Evolutionary conservation across 2,113 vertebrate genomes (phyloP).

Genomic region (Otolemur garnettii): DNA sequence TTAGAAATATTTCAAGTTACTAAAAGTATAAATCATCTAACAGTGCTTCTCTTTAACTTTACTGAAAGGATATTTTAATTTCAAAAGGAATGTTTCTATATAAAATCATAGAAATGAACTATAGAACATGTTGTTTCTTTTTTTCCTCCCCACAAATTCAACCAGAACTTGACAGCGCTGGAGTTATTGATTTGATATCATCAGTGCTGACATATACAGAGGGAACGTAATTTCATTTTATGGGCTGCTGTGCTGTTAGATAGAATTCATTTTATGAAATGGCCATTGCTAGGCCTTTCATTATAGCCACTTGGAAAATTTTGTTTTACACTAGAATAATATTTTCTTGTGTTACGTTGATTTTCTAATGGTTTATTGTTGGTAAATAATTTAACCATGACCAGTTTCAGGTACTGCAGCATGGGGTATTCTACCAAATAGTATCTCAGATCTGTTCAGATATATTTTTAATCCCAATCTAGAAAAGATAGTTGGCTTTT

Average conservation of each 20-base stretch:
- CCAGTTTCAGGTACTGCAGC: slow-evolving; percentile 41
- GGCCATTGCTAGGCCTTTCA: slow-evolving; percentile 64
- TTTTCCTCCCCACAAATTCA: slow-evolving; percentile 58
- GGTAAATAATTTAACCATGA: slow-evolving; percentile 73
- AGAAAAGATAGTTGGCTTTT: neutral
- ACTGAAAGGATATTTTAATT: slow-evolving; percentile 26
- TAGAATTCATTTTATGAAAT: slow-evolving; percentile 76
- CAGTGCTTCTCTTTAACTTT: slow-evolving; percentile 34
- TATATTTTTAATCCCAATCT: slow-evolving; percentile 27
- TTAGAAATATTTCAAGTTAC: slow-evolving; percentile 18
- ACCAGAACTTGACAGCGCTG: slow-evolving; percentile 67
- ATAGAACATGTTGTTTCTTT: slow-evolving; percentile 39
- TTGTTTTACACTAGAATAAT: slow-evolving; percentile 72
- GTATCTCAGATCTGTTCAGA: neutral
- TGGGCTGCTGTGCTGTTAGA: slow-evolving; percentile 66
- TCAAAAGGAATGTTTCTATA: slow-evolving; percentile 36
- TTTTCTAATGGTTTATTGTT: slow-evolving; percentile 71
- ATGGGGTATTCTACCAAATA: neutral
- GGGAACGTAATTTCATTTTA: slow-evolving; percentile 79
- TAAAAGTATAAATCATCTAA: neutral
- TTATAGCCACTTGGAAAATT: slow-evolving; percentile 73
- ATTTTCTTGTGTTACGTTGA: slow-evolving; percentile 67
- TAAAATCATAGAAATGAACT: slow-evolving; percentile 32
- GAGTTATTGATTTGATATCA: slow-evolving; percentile 77
- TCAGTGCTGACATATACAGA: slow-evolving; percentile 61